These are phyloP conservation scores for Muntiacus reevesi DNA, from an alignment of 2,113 vertebrate genomes.

Conservation along the genomic window DNA sequence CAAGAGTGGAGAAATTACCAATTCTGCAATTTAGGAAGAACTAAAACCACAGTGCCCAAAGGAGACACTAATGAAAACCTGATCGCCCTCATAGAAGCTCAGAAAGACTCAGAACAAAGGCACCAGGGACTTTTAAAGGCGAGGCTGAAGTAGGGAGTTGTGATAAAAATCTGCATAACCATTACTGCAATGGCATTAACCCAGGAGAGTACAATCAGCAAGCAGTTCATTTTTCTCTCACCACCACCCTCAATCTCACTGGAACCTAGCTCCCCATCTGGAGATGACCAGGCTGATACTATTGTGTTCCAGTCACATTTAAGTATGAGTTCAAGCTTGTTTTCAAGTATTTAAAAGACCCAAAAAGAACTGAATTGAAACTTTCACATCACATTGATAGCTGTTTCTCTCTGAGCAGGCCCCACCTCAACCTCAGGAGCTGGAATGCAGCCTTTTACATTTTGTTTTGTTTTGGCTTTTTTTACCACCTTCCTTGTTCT, in stretches of 20 bases:
- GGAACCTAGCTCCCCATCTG: not conserved
- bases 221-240: not conserved
- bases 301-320: not conserved
- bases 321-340: not conserved
- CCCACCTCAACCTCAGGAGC: not conserved
- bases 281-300: not conserved
- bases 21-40: not conserved
- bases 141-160: not conserved
- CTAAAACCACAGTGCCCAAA: not conserved
- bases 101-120: not conserved
- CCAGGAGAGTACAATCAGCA: not conserved
- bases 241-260: not conserved
- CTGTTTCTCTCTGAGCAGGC: not conserved
- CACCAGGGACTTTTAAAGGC: not conserved
- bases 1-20: not conserved
- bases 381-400: not conserved
- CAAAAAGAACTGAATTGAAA: not conserved
- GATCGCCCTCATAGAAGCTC: not conserved
- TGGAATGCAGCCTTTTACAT: not conserved
- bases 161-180: not conserved
- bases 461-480: accelerated
- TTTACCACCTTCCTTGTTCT: not conserved
- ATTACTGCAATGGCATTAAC: not conserved
- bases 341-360: not conserved
- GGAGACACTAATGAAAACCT: not conserved